phyloP scores from a whole-genome alignment of 1,140 invertebrate genomes.

The Dreissena polymorpha region DNA sequence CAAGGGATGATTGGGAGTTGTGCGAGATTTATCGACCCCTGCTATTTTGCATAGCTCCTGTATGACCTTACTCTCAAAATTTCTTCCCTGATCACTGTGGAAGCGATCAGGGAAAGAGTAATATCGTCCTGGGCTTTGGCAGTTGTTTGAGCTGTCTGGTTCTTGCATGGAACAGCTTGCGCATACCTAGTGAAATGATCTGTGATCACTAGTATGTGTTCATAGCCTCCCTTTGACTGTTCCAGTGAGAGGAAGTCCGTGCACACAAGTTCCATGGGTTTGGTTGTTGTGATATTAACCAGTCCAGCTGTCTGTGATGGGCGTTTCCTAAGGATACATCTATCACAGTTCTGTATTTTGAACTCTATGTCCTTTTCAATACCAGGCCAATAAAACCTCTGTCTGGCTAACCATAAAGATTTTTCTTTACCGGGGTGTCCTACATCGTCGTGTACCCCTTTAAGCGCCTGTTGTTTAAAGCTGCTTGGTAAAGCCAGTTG shows the following conservation, averaged over 20 bases:
- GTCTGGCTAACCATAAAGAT: constrained; percentile 28
- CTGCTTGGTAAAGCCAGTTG: constrained; percentile 17
- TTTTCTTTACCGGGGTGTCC: constrained; percentile 32
- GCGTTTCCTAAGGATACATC: constrained; percentile 14
- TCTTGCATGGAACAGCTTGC: constrained; percentile 32
- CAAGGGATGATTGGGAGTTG: constrained; percentile 24
- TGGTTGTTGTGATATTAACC: neutral
- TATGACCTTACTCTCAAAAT: constrained; percentile 51
- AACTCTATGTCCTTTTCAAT: constrained; percentile 5
- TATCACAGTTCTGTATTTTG: constrained; percentile 14
- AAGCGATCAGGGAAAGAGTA: constrained; percentile 34
- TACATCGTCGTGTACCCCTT: constrained; percentile 30
- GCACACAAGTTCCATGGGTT: constrained; percentile 22
- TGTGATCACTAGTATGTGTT: constrained; percentile 50
- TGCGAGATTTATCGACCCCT: constrained; percentile 10
- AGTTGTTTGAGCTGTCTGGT: constrained; percentile 46
- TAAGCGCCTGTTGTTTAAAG: neutral
- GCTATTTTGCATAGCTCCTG: constrained; percentile 12
- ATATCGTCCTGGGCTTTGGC: constrained; percentile 32
- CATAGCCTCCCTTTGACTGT: constrained; percentile 33
- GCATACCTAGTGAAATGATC: constrained; percentile 55
- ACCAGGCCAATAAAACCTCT: constrained; percentile 33
- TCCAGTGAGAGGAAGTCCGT: constrained; percentile 33
- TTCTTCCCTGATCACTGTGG: constrained; percentile 51
- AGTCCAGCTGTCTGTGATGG: constrained; percentile 15